Base-by-base conservation (phyloP, 2,888 invertebrate species). In the Brenthis hecate region DNA sequence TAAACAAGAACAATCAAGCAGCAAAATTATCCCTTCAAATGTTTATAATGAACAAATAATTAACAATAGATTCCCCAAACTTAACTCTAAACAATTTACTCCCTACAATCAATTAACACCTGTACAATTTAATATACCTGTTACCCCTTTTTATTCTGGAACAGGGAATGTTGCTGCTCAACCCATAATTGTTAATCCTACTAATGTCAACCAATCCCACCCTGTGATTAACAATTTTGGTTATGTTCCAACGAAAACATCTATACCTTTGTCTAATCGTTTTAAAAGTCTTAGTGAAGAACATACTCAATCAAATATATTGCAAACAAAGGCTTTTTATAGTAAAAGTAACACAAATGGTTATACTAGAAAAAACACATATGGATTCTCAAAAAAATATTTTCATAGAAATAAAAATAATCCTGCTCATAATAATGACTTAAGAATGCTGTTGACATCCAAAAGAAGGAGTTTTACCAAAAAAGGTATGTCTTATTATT, bases 41-140 rank as follows among this genome's bases (percentile, higher is more conserved):
- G 68, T 77, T 3, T 78, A 76, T 63, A 80, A 80, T 61, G 80
- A 82, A 56, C 80, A 78, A 65, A 70, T 79, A 51, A 78, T 76
- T 13, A 82, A 80, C 67, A 82, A 79, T 62, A 75, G 76, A 56
- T 79, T 78, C 69, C 19, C 76, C n/a, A 80, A 76, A 66, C 69
- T n/a, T 28, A n/a, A 13, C 0, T n/a, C 28, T 23, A 50, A 32
- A n/a, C 28, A 60, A 11, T 60, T 50, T 16, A n/a, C 16, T 64
- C 68, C 68, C 62, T 58, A 32, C 19, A 4, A 54, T 23, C 16
- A 73, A 19, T 76, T 73, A 62, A 79, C 79, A 71, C 73, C 78
- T n/a, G 75, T 78, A 56, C 72, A 77, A 48, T 83, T 82, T 80
- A 63, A 73, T 53, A 43, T 79, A 48, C 76, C 78, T 57, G 69